Percentiles rank a stretch among this genome's conserved stretches.
These are phyloP conservation scores for Orthonychiurus folsomi DNA, from an alignment of 2,888 invertebrate genomes.

Conservation along the genomic window DNA sequence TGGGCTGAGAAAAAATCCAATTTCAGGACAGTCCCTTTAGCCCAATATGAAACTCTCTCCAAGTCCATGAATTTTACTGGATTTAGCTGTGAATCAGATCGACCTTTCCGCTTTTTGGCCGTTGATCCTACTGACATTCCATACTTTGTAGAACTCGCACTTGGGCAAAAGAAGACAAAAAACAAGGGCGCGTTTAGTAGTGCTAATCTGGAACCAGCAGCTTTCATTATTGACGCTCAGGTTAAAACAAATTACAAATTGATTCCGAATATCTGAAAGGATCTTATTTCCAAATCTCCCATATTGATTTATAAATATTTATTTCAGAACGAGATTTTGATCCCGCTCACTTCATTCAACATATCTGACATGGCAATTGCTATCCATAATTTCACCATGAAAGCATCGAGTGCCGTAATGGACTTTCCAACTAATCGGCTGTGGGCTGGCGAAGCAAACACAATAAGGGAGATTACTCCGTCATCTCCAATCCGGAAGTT, in stretches of 20 bases:
- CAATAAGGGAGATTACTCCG: not conserved
- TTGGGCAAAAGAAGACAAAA: conserved; percentile 19
- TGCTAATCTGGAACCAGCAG: conserved; percentile 29
- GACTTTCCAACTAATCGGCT: not conserved
- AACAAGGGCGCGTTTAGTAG: not conserved
- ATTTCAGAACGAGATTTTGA: conserved; percentile 30
- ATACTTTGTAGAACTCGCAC: conserved; percentile 31
- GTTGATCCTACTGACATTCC: conserved; percentile 38
- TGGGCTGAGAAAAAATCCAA: conserved; percentile 28
- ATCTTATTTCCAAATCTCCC: conserved; percentile 7
- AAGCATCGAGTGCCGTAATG: conserved; percentile 14
- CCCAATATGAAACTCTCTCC: conserved; percentile 28
- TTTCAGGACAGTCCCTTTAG: conserved; percentile 30
- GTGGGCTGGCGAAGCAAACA: not conserved
- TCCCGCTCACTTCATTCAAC: conserved; percentile 33
- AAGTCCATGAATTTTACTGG: conserved; percentile 33
- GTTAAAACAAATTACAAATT: conserved; percentile 13
- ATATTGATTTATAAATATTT: conserved; percentile 5
- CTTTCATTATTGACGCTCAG: conserved; percentile 37
- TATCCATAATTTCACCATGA: conserved; percentile 27
- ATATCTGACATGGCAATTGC: conserved; percentile 29
- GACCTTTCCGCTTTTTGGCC: conserved; percentile 35
- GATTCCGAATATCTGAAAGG: not conserved
- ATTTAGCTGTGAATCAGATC: conserved; percentile 28
- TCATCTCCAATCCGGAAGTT: conserved; percentile 6